A percentile compares a stretch with the other conserved stretches of the same genome.
Conservation (phyloP, 2,888 invertebrate genomes). For the Incurvaria masculella region DNA sequence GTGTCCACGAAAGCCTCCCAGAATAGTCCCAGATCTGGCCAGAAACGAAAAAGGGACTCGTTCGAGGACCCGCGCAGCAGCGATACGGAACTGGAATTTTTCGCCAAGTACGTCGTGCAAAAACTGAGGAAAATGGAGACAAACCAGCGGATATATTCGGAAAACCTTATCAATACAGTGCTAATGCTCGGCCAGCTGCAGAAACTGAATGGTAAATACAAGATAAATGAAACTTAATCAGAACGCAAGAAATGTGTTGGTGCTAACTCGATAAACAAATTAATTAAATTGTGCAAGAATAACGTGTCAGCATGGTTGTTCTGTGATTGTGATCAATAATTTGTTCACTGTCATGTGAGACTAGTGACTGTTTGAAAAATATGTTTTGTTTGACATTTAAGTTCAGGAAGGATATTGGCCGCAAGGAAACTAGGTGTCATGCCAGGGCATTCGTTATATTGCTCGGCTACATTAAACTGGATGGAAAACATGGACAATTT, state of each 20-base stretch:
- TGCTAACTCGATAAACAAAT: neutral
- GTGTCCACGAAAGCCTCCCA: neutral
- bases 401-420: too few relatives aligned
- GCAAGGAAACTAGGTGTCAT: too few relatives aligned
- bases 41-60: slow-evolving; percentile 31
- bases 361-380: too few relatives aligned
- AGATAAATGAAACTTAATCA: slow-evolving; percentile 28
- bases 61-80: slow-evolving; percentile 23
- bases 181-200: slow-evolving; percentile 47
- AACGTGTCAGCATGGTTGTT: neutral
- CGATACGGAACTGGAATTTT: slow-evolving; percentile 47
- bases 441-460: too few relatives aligned
- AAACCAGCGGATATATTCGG: slow-evolving; percentile 48
- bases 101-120: slow-evolving; percentile 48
- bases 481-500: too few relatives aligned
- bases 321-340: too few relatives aligned
- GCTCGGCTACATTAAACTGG: too few relatives aligned
- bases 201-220: slow-evolving; percentile 43
- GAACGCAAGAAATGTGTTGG: neutral
- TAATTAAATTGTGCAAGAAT: neutral
- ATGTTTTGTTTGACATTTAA: too few relatives aligned
- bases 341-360: too few relatives aligned
- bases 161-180: slow-evolving; percentile 49
- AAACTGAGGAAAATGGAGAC: slow-evolving; percentile 49
- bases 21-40: neutral